phyloP scores from a whole-genome alignment of 2,888 invertebrate genomes.

The Callinectes sapidus region DNA sequence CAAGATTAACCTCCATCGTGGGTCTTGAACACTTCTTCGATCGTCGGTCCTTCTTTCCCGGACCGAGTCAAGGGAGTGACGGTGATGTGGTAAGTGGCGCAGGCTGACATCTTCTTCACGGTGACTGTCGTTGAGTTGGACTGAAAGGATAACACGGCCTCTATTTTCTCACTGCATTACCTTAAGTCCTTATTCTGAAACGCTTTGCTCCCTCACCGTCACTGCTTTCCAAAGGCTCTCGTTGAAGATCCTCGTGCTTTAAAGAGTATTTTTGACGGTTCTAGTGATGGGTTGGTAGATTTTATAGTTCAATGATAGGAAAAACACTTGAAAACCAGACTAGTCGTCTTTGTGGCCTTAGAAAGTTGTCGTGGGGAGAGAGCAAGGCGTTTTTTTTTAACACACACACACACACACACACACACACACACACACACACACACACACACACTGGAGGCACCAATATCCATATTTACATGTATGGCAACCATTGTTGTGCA shows the following conservation, averaged over 20 bases:
- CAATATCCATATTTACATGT: not conserved
- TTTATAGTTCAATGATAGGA: too few relatives aligned
- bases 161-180: not conserved
- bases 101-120: constrained; percentile 14
- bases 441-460: not conserved
- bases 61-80: constrained; percentile 45
- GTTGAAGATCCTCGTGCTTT: too few relatives aligned
- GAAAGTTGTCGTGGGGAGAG: too few relatives aligned
- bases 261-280: too few relatives aligned
- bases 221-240: too few relatives aligned
- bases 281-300: too few relatives aligned
- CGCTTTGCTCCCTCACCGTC: too few relatives aligned
- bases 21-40: not conserved
- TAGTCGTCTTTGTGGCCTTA: too few relatives aligned
- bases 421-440: not conserved
- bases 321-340: too few relatives aligned
- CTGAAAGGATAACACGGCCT: not conserved
- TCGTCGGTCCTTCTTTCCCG: not conserved
- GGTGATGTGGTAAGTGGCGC: constrained; percentile 46
- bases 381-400: too few relatives aligned
- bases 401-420: constrained; percentile 34
- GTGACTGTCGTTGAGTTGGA: not conserved
- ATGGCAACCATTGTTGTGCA: not conserved
- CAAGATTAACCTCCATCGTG: constrained; percentile 41
- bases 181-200: too few relatives aligned